These are phyloP conservation scores for Heterotilapia buettikoferi DNA, from an alignment of 2,113 vertebrate genomes.

Conservation along the genomic window DNA sequence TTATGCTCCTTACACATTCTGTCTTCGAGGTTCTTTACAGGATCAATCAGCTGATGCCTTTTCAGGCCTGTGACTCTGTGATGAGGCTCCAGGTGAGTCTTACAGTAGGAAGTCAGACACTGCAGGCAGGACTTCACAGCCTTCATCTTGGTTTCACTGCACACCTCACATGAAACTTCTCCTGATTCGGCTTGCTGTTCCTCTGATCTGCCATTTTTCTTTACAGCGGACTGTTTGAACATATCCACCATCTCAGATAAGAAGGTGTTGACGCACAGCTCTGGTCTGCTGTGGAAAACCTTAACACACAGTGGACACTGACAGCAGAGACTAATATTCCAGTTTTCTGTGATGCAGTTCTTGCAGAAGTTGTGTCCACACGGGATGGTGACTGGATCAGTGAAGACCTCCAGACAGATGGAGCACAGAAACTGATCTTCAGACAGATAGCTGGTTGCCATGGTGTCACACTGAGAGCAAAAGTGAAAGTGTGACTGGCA, in stretches of 20 bases:
- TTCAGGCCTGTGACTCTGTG: neutral
- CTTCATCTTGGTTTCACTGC: neutral
- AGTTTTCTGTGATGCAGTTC: neutral
- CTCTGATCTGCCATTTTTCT: rapidly evolving
- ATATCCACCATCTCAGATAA: neutral
- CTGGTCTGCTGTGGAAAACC: neutral
- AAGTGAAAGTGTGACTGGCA: neutral
- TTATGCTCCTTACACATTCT: neutral
- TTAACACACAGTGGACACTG: neutral
- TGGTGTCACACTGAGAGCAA: neutral
- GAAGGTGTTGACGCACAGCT: neutral
- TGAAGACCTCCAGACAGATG: neutral
- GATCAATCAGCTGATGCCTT: neutral
- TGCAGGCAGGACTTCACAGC: neutral
- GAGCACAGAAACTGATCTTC: neutral
- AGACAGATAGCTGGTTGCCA: neutral
- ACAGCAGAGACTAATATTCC: neutral
- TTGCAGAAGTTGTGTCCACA: neutral
- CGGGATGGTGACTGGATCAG: neutral
- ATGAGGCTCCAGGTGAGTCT: conserved; percentile 4
- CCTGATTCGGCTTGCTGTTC: neutral
- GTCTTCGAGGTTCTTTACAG: neutral
- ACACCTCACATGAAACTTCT: neutral
- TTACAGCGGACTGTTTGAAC: neutral
- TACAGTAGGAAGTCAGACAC: neutral